Evolutionary conservation across 2,888 invertebrate species (phyloP).

Genomic region (Apamea epomidion): DNA sequence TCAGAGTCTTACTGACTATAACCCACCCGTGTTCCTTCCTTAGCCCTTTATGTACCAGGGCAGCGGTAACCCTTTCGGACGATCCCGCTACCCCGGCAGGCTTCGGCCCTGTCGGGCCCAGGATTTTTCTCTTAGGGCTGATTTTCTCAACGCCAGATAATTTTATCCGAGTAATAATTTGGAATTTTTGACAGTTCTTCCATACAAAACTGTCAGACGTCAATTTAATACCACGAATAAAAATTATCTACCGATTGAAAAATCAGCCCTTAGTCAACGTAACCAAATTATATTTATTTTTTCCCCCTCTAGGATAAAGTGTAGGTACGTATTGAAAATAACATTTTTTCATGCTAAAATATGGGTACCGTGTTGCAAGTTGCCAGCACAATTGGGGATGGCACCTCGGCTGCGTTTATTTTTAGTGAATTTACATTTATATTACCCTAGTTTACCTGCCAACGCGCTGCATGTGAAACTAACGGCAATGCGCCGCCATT

Average conservation of each 20-base stretch:
- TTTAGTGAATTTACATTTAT: constrained; percentile 82
- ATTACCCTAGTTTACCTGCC: constrained; percentile 77
- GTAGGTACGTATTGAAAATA: background rate
- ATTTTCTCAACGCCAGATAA: too few relatives aligned
- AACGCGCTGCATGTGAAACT: constrained; percentile 73
- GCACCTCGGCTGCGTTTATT: constrained; percentile 72
- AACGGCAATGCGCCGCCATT: constrained; percentile 67
- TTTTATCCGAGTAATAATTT: too few relatives aligned
- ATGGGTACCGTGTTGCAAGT: constrained; percentile 42
- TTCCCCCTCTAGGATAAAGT: background rate
- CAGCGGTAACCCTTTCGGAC: too few relatives aligned
- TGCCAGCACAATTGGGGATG: constrained; percentile 55
- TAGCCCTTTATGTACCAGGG: too few relatives aligned
- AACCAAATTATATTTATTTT: background rate
- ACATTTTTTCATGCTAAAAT: background rate
- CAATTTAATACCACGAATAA: too few relatives aligned
- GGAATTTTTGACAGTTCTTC: too few relatives aligned
- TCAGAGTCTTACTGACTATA: too few relatives aligned
- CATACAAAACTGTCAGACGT: too few relatives aligned
- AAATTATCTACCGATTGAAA: too few relatives aligned
- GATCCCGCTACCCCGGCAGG: too few relatives aligned
- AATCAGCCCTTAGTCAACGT: background rate
- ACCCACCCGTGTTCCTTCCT: too few relatives aligned
- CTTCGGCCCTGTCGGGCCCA: too few relatives aligned
- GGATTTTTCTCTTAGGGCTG: background rate